Evolutionary conservation across 92 coral and sea anemone genomes (phyloP).

Genomic region (Porites evermanni): DNA sequence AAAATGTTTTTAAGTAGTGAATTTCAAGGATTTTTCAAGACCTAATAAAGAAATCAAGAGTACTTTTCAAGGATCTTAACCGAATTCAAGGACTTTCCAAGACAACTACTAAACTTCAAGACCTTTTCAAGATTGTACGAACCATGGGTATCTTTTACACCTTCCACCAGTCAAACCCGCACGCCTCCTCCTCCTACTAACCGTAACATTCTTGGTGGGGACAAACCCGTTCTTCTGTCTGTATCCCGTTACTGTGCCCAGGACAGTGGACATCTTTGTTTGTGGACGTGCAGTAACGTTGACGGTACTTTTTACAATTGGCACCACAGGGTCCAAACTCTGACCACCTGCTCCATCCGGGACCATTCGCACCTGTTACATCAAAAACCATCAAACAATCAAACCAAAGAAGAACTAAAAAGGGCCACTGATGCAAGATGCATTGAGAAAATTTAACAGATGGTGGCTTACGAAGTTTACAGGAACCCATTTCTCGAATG

Average conservation of each 20-base stretch:
- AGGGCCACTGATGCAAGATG: neutral
- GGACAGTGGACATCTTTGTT: slow-evolving; percentile 82
- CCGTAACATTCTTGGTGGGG: slow-evolving; percentile 75
- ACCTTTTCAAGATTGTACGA: no score
- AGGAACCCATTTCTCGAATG: no score
- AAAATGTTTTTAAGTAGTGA: no score
- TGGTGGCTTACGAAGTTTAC: no score
- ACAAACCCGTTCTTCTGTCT: slow-evolving; percentile 70
- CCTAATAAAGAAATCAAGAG: no score
- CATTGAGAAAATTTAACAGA: no score
- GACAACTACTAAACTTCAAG: no score
- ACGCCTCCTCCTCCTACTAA: slow-evolving; percentile 18
- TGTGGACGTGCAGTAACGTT: slow-evolving; percentile 83
- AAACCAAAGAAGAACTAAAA: neutral
- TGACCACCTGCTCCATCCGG: slow-evolving; percentile 95
- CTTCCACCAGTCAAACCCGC: neutral
- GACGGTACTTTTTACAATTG: slow-evolving; percentile 77
- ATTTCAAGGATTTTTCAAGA: no score
- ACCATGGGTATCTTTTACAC: neutral
- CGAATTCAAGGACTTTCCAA: no score
- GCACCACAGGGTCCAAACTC: slow-evolving; percentile 82
- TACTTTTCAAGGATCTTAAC: no score
- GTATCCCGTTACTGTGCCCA: slow-evolving; percentile 69
- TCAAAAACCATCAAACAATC: slow-evolving; percentile 1
- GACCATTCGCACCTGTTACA: slow-evolving; percentile 4